Evolutionary conservation across 1,140 invertebrate genomes (phyloP).

Genomic region (Leptonema lineaticorne): DNA sequence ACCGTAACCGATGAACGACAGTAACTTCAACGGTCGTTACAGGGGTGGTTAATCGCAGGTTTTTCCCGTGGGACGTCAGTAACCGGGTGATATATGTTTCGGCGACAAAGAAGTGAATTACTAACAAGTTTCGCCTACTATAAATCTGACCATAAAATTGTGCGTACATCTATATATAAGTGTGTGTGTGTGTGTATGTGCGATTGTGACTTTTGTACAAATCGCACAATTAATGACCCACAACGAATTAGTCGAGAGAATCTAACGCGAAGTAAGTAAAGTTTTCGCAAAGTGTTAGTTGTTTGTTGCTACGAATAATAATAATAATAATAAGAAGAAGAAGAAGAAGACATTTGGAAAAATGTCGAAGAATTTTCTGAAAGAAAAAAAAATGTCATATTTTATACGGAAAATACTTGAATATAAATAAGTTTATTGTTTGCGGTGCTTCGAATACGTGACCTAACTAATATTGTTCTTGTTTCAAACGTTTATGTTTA

Average conservation of each 20-base stretch:
- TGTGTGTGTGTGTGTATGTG: background rate
- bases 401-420: too few species aligned
- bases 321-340: too few species aligned
- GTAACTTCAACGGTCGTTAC: background rate
- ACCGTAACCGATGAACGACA: background rate
- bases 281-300: too few species aligned
- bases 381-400: too few species aligned
- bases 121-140: conserved; percentile 9
- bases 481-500: too few species aligned
- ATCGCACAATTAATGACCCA: conserved; percentile 6
- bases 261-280: background rate
- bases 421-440: too few species aligned
- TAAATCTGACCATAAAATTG: background rate
- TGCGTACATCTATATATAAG: background rate
- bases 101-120: conserved; percentile 8
- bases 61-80: background rate
- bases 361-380: too few species aligned
- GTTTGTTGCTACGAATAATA: too few species aligned
- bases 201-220: background rate
- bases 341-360: too few species aligned
- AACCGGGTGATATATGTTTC: background rate
- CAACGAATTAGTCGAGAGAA: background rate
- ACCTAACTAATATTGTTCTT: too few species aligned
- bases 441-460: too few species aligned
- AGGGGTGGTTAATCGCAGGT: background rate